phyloP scores from a whole-genome alignment of 1,140 invertebrate genomes.

The Drosophila eugracilis region DNA sequence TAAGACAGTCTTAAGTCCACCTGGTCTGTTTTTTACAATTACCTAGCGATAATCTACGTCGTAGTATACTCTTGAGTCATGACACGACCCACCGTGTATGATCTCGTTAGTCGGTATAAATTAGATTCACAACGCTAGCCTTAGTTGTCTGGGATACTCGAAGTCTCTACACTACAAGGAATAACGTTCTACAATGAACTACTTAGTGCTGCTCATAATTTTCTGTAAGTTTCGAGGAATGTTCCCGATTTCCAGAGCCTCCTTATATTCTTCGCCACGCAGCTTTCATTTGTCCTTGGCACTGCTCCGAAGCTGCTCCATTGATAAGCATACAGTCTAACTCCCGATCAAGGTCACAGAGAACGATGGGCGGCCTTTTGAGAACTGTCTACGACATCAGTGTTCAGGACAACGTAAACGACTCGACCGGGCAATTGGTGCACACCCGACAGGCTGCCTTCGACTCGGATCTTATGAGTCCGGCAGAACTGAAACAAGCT shows the following conservation, averaged over 20 bases:
- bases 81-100: no score
- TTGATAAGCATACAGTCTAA: neutral
- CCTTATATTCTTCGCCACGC: neutral
- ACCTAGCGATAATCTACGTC: no score
- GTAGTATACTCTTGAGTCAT: no score
- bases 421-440: neutral
- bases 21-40: no score
- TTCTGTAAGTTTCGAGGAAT: slow-evolving; percentile 9
- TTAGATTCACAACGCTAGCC: neutral
- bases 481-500: neutral
- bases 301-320: neutral
- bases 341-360: neutral
- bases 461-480: neutral
- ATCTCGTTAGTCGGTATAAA: neutral
- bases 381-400: slow-evolving; percentile 11
- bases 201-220: neutral
- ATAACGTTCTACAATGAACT: slow-evolving; percentile 5
- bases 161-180: neutral
- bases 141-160: no score
- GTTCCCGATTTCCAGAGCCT: no score
- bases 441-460: neutral
- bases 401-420: neutral
- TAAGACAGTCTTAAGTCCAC: no score
- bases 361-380: neutral
- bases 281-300: slow-evolving; percentile 9